Evolutionary conservation across 2,888 invertebrate species (phyloP).

Genomic region (Melanostoma scalare): DNA sequence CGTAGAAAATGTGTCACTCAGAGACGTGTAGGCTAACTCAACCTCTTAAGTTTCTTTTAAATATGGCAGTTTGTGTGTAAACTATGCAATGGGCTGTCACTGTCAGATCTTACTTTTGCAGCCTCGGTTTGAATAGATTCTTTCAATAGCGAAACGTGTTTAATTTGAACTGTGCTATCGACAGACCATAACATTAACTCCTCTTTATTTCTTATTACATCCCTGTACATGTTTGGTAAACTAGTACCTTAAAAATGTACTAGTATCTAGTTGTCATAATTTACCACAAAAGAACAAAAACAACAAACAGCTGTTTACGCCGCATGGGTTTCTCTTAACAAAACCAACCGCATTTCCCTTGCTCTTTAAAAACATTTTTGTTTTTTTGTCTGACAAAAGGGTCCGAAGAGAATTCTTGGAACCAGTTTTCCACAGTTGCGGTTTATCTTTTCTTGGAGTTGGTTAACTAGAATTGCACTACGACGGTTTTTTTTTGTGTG

Average conservation of each 20-base stretch:
- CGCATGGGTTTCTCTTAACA: slow-evolving; percentile 59
- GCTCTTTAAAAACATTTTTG: not conserved
- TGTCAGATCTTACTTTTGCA: too few relatives aligned
- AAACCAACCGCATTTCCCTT: slow-evolving; percentile 27
- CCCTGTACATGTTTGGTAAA: not conserved
- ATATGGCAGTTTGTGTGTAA: too few relatives aligned
- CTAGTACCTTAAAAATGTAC: slow-evolving; percentile 24
- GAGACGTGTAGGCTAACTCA: too few relatives aligned
- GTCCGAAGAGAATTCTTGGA: slow-evolving; percentile 52
- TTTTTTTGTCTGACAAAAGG: slow-evolving; percentile 32
- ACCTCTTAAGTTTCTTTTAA: too few relatives aligned
- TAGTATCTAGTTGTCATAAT: not conserved
- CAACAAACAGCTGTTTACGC: slow-evolving; percentile 64
- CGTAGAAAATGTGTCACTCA: too few relatives aligned
- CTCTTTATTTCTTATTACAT: not conserved
- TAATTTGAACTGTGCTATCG: too few relatives aligned
- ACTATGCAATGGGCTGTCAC: too few relatives aligned
- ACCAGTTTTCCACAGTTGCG: slow-evolving; percentile 70
- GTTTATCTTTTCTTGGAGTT: slow-evolving; percentile 66
- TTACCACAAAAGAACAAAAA: slow-evolving; percentile 38
- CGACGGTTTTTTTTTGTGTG: slow-evolving; percentile 3
- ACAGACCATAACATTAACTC: too few relatives aligned
- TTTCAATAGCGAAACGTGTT: too few relatives aligned
- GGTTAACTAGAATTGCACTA: slow-evolving; percentile 11
- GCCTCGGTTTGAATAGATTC: too few relatives aligned